These are phyloP conservation scores for Panorpa germanica DNA, from an alignment of 2,888 invertebrate species.

Conservation along the genomic window DNA sequence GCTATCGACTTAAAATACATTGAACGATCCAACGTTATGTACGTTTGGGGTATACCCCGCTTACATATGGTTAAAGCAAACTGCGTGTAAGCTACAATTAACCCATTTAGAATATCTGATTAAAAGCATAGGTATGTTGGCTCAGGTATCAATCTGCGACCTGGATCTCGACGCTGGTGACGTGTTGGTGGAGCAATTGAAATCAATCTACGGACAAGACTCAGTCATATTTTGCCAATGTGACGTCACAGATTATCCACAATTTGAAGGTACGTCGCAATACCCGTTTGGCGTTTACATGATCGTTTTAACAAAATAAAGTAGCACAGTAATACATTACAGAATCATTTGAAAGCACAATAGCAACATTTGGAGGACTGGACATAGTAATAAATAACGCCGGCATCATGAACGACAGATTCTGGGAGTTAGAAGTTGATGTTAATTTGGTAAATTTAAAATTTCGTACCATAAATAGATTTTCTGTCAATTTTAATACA, in stretches of 20 bases:
- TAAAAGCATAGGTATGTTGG: no score
- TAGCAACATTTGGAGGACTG: conserved; percentile 48
- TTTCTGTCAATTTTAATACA: conserved; percentile 6
- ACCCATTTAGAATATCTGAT: no score
- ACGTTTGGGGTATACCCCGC: no score
- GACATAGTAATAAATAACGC: conserved; percentile 69
- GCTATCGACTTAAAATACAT: no score
- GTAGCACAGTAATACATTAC: conserved; percentile 16
- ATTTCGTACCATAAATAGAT: conserved; percentile 7
- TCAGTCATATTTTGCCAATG: conserved; percentile 52
- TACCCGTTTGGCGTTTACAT: neutral
- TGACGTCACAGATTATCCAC: conserved; percentile 60
- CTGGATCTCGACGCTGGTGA: conserved; percentile 52
- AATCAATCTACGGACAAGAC: conserved; percentile 44
- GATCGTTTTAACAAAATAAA: neutral
- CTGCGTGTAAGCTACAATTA: no score
- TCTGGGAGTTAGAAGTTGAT: conserved; percentile 58
- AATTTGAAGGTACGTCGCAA: conserved; percentile 43
- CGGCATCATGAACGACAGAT: conserved; percentile 56
- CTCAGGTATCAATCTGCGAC: conserved; percentile 54
- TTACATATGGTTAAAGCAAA: no score
- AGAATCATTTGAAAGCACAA: conserved; percentile 57
- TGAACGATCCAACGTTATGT: no score
- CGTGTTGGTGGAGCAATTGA: conserved; percentile 41
- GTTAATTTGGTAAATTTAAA: conserved; percentile 45